Evolutionary conservation across 2,113 vertebrate species (phyloP), one percentile per base, ranked within the genome.

Genomic region (Erythrolamprus reginae): DNA sequence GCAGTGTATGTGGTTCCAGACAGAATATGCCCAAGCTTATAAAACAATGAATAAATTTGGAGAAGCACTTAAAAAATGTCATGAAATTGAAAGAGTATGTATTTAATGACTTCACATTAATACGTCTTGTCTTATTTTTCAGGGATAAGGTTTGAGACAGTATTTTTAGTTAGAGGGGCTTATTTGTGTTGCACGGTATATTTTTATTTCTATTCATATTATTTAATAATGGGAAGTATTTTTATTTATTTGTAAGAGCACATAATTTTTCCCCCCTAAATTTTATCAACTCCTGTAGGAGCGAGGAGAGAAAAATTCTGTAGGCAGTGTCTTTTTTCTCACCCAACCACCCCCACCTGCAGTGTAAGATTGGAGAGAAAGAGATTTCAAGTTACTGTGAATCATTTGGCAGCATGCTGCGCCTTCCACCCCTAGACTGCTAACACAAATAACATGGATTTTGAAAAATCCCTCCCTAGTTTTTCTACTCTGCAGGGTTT

Each of bases 1-100:
- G 99, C 99, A 99, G 96, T 99, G 99, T 92, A 99, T 99, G 99
- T 99, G 99, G 99, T 99, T 99, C 97, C 99, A 99, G 96, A 99
- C 99, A 0, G 99, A 99, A 92, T 99, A 98, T 90, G 99, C 99
- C 0, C 98, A 99, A 82, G 98, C 99, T 89, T 99, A 99, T 96
- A 98, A 98, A 93, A 94, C 96, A 90, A 98, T 99, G 98, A 99
- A 98, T 97, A 99, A 99, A 96, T 99, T 98, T 10, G 99, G 99
- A 92, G 99, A 99, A 89, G 98, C 99, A 91, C 98, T 99, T 92
- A 99, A 99, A 95, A 99, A 99, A 97, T 99, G 99, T 96, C 99
- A 99, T 52, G 99, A 99, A 96, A 99, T 99, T 45, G 99, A 99
- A 92, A 98, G 99, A 97, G 99, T 99, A 97, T n/a, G 98, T 97